These are phyloP conservation scores for Ecliptopera silaceata DNA, from an alignment of 2,888 invertebrate genomes.

Conservation along the genomic window DNA sequence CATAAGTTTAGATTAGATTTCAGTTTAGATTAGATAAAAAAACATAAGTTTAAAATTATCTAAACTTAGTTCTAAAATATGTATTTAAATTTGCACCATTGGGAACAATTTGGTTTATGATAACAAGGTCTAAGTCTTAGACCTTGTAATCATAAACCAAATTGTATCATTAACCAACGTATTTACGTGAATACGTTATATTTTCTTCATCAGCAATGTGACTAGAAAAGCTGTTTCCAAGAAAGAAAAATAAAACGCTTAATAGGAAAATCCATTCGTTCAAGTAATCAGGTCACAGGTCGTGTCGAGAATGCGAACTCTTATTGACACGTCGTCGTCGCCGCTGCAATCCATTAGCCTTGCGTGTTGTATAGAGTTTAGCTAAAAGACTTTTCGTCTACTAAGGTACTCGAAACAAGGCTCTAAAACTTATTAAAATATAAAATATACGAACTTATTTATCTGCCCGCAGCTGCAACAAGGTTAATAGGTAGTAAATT, in stretches of 20 bases:
- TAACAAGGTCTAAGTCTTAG: too few species aligned
- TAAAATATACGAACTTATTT: neutral
- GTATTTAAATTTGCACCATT: too few species aligned
- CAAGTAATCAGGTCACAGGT: constrained; percentile 58
- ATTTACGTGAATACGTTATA: too few species aligned
- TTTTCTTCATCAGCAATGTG: too few species aligned
- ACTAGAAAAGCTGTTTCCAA: neutral
- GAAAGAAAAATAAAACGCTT: constrained; percentile 21
- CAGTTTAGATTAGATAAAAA: too few species aligned
- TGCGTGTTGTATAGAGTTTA: constrained; percentile 68
- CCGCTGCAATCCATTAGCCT: constrained; percentile 68
- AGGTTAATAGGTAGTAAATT: constrained; percentile 16
- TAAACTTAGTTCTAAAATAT: too few species aligned
- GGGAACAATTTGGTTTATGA: too few species aligned
- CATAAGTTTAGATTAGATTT: too few species aligned
- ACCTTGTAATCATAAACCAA: too few species aligned
- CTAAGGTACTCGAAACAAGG: constrained; percentile 18
- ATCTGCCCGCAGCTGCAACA: constrained; percentile 1
- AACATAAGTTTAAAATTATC: too few species aligned
- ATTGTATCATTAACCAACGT: too few species aligned
- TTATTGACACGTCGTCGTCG: constrained; percentile 69
- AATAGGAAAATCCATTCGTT: constrained; percentile 30
- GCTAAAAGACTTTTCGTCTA: constrained; percentile 44
- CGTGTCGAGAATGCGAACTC: constrained; percentile 64
- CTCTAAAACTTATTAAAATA: constrained; percentile 1